These are phyloP conservation scores for Ranitomeya imitator DNA, from an alignment of 2,113 vertebrate species.

Conservation along the genomic window DNA sequence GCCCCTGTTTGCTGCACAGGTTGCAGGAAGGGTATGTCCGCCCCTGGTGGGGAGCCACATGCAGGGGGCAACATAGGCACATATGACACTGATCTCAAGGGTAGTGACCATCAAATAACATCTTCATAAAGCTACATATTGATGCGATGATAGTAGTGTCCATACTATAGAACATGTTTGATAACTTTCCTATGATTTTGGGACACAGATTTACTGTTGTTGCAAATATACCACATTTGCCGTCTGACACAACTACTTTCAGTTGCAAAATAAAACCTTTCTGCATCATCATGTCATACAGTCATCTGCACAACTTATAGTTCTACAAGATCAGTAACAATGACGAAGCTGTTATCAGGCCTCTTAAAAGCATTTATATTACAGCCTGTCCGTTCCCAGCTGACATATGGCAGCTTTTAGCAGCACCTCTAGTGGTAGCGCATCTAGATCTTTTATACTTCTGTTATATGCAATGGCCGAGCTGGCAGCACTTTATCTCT, in stretches of 20 bases:
- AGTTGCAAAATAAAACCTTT: neutral
- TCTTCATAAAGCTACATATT: neutral
- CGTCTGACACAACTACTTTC: neutral
- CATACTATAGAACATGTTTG: neutral
- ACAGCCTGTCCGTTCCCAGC: constrained; percentile 22
- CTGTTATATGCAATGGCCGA: constrained; percentile 11
- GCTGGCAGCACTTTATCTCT: neutral
- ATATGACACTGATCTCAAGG: neutral
- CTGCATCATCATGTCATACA: no score
- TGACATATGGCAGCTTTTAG: constrained; percentile 16
- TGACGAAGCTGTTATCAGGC: neutral
- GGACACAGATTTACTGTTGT: neutral
- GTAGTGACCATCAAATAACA: neutral
- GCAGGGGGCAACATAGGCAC: neutral
- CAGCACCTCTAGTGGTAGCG: neutral
- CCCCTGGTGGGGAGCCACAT: neutral
- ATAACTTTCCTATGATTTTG: neutral
- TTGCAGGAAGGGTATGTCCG: no score
- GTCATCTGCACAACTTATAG: neutral
- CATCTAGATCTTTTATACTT: constrained; percentile 13
- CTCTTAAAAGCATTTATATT: constrained; percentile 46
- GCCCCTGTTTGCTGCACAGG: no score
- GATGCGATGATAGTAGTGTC: neutral
- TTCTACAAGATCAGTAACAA: neutral
- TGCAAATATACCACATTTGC: neutral